Conservation (phyloP, 2,888 invertebrate species). For the Nomada flava region DNA sequence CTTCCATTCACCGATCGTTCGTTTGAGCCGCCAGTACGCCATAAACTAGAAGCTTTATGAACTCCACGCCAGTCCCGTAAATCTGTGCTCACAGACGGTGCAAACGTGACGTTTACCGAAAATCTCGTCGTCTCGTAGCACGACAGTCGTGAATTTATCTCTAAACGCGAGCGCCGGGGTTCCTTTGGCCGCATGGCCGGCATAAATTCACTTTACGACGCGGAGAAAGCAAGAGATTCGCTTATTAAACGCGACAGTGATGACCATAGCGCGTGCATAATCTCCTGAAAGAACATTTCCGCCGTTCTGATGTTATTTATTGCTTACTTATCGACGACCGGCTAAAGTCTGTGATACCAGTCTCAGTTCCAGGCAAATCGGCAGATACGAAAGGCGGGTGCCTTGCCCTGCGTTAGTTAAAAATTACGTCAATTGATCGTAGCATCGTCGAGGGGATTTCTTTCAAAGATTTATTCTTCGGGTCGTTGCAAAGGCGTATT, state of each 20-base stretch:
- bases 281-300: not conserved
- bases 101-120: constrained; percentile 11
- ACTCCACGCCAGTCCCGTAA: constrained; percentile 13
- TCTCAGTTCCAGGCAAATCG: too few species aligned
- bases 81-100: not conserved
- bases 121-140: not conserved
- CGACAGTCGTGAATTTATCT: constrained; percentile 9
- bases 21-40: not conserved
- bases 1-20: constrained; percentile 3
- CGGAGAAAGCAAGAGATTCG: constrained; percentile 14
- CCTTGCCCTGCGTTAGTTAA: too few species aligned
- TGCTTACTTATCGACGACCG: not conserved
- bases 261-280: not conserved
- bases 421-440: too few species aligned
- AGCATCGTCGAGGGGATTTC: too few species aligned
- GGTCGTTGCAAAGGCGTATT: too few species aligned
- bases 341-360: too few species aligned
- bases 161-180: not conserved
- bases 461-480: too few species aligned
- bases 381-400: too few species aligned
- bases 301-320: not conserved
- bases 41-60: constrained; percentile 34
- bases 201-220: constrained; percentile 20
- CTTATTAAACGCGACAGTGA: constrained; percentile 28
- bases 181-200: not conserved